Base-by-base conservation (phyloP, 2,888 invertebrate species). In the Meteorus colon region DNA sequence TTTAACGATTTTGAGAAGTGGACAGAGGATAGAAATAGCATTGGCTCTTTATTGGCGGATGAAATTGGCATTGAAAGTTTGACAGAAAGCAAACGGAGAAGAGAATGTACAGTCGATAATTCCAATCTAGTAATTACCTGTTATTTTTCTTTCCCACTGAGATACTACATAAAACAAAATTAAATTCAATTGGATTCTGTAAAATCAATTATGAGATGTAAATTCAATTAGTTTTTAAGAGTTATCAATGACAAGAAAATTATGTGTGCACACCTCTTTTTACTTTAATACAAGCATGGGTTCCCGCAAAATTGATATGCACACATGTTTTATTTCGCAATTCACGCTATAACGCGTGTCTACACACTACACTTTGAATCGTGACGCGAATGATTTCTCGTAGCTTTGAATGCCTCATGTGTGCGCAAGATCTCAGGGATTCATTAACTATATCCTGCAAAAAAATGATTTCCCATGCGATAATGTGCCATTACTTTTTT, bases 381-480 rank as follows among this genome's bases (percentile, higher is more conserved):
- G 10, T 65, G 55, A 24, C 55, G 55, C 6, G 19, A 55, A 19
- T 55, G 37, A 41, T n/a, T 63, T 65, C 41, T 65, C 37, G 37
- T 41, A 8, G 37, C 37, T 65, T 34, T 65, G 8, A 65, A 19
- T 65, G 19, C 65, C 24, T 65, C 37, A 24, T 65, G 65, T 65
- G 65, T 34, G 19, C 41, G 41, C 41, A 41, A 65, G 6, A 65
- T 29, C 62, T 62, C 31, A 62, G 14, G 62, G 31, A 31, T 65
- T 41, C 65, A 65, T 65, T 41, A 65, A 34, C 41, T 34, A 24
- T 41, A n/a, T 34, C 3, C 37, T 3, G 1, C 16, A 63, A 63
- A 34, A 24, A 31, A 63, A 62, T 66, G 66, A 72, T 74, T 69
- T 75, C 75, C 72, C 77, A 77, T 48, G 75, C 63, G 74, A 68